phyloP scores from a whole-genome alignment of 2,888 invertebrate genomes.

The Acleris cristana region DNA sequence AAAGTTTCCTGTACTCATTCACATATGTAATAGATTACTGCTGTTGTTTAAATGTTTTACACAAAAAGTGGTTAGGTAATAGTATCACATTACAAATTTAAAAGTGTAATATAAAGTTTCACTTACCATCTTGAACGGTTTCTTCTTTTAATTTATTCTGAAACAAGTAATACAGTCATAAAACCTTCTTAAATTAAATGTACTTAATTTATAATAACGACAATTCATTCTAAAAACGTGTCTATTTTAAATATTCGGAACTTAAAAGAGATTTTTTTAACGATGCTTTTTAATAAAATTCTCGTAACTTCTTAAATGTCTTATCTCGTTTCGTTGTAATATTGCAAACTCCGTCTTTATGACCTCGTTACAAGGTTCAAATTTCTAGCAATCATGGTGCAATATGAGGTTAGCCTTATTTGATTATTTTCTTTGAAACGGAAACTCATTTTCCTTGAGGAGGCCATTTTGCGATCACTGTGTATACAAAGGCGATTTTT shows the following conservation, averaged over 20 bases:
- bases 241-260: background rate
- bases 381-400: background rate
- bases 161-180: slow-evolving; percentile 12
- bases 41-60: too few relatives aligned
- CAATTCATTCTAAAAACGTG: background rate
- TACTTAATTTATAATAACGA: too few relatives aligned
- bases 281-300: background rate
- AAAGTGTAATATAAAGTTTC: too few relatives aligned
- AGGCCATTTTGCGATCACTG: slow-evolving; percentile 50
- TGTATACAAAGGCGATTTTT: slow-evolving; percentile 48
- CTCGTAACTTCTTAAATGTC: background rate
- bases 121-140: slow-evolving; percentile 36
- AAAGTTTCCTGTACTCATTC: too few relatives aligned
- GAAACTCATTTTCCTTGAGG: slow-evolving; percentile 52
- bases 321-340: background rate
- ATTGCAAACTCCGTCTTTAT: background rate
- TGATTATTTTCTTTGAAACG: slow-evolving; percentile 41
- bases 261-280: background rate
- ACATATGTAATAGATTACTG: too few relatives aligned
- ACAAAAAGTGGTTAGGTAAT: too few relatives aligned
- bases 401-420: background rate
- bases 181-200: too few relatives aligned
- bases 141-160: slow-evolving; percentile 18
- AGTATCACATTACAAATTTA: too few relatives aligned
- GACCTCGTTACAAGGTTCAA: background rate